A percentile compares a stretch with the other conserved stretches of the same genome.
Conservation (phyloP, 1,140 invertebrate genomes). For the Papilio aristodemus region DNA sequence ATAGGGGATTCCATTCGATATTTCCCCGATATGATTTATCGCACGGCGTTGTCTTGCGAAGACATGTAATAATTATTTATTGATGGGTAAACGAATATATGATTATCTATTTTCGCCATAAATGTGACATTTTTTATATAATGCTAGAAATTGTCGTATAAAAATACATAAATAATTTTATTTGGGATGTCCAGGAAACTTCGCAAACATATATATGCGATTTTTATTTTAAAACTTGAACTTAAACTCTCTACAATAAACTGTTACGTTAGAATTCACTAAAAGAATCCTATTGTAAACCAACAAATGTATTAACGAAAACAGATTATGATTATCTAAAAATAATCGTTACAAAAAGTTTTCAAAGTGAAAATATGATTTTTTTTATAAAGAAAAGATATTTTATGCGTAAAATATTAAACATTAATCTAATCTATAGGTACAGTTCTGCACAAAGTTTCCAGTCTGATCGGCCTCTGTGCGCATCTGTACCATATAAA, state of each 20-base stretch:
- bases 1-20: conserved; percentile 38
- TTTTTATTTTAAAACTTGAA: too few species aligned
- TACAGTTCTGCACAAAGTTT: conserved; percentile 18
- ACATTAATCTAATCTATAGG: neutral
- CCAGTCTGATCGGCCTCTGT: neutral
- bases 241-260: too few species aligned
- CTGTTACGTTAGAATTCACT: too few species aligned
- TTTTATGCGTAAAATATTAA: conserved; percentile 6
- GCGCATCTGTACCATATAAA: conserved; percentile 19
- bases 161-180: too few species aligned
- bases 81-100: conserved; percentile 3
- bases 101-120: neutral
- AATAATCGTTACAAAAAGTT: conserved; percentile 1
- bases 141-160: too few species aligned
- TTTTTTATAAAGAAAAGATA: conserved; percentile 1
- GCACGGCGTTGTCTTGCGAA: conserved; percentile 15
- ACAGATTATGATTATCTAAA: too few species aligned
- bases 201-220: too few species aligned
- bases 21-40: conserved; percentile 40
- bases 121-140: neutral
- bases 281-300: too few species aligned
- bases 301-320: too few species aligned
- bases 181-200: too few species aligned
- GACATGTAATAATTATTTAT: conserved; percentile 27
- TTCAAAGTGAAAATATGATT: neutral